Conservation (phyloP, 2,888 invertebrate species). For the Anorthoa munda region DNA sequence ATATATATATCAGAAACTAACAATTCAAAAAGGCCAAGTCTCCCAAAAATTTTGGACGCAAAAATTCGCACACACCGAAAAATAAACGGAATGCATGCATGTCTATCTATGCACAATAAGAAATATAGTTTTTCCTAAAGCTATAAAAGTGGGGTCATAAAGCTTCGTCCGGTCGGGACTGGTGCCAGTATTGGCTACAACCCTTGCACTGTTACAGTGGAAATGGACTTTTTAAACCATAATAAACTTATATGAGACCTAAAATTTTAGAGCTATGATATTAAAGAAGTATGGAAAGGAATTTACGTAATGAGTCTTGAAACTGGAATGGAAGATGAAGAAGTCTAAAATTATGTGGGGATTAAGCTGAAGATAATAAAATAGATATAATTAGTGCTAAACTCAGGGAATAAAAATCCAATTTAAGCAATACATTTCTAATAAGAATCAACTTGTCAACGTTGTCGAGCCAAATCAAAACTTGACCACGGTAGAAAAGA, state of each 20-base stretch:
- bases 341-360: constrained; percentile 4
- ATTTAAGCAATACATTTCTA: constrained; percentile 7
- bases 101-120: constrained; percentile 73
- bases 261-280: constrained; percentile 46
- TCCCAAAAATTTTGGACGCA: constrained; percentile 7
- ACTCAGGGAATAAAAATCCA: neutral
- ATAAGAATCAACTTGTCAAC: constrained; percentile 35
- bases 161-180: constrained; percentile 85
- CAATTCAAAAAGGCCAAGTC: neutral
- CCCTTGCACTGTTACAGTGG: constrained; percentile 61
- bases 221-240: constrained; percentile 62
- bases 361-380: constrained; percentile 8
- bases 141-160: constrained; percentile 88
- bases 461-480: neutral
- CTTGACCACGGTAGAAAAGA: neutral
- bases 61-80: constrained; percentile 24
- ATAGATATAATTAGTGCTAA: neutral
- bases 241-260: constrained; percentile 61
- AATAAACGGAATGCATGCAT: constrained; percentile 46
- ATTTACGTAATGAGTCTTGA: constrained; percentile 39
- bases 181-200: constrained; percentile 82
- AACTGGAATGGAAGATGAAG: constrained; percentile 22
- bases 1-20: neutral
- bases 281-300: constrained; percentile 32
- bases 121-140: constrained; percentile 87